Percentiles rank a stretch among this genome's conserved stretches.
phyloP scores from a whole-genome alignment of 1,140 invertebrate species.

The Drosophila truncata region DNA sequence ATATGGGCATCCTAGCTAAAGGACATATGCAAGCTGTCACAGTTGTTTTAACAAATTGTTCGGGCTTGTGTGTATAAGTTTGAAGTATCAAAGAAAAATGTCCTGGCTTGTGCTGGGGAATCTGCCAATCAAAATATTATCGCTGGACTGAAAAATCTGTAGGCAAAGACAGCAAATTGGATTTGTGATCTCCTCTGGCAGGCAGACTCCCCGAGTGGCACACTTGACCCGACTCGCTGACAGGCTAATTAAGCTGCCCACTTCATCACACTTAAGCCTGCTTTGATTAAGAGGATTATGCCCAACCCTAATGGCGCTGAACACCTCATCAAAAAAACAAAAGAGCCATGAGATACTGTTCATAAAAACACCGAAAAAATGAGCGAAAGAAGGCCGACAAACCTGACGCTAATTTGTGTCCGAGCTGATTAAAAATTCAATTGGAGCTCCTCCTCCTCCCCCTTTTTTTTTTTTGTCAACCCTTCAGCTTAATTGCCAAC shows the following conservation, averaged over 20 bases:
- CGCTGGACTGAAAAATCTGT: constrained; percentile 23
- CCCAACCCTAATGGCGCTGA: constrained; percentile 24
- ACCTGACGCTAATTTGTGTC: constrained; percentile 70
- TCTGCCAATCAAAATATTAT: constrained; percentile 59
- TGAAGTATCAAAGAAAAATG: constrained; percentile 39
- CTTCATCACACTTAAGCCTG: constrained; percentile 69
- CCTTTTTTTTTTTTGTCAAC: constrained; percentile 24
- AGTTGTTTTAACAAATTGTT: constrained; percentile 85
- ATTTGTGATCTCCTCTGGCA: constrained; percentile 8
- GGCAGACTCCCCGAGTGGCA: background rate
- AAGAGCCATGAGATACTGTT: constrained; percentile 24
- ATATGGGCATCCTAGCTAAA: constrained; percentile 47
- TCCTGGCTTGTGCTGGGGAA: constrained; percentile 24
- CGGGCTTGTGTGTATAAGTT: constrained; percentile 25
- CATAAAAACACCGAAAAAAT: constrained; percentile 38
- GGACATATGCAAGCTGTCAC: constrained; percentile 84
- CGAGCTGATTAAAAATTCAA: constrained; percentile 78
- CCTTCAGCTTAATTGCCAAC: constrained; percentile 69
- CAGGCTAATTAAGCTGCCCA: constrained; percentile 69
- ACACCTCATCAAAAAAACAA: constrained; percentile 46
- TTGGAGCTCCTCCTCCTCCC: constrained; percentile 29
- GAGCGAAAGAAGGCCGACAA: constrained; percentile 12
- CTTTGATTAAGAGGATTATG: constrained; percentile 59
- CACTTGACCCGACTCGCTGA: constrained; percentile 58
- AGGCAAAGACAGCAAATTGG: constrained; percentile 19